These are phyloP conservation scores for Meteorus sp. DNA, from an alignment of 1,140 invertebrate species.

Conservation along the genomic window DNA sequence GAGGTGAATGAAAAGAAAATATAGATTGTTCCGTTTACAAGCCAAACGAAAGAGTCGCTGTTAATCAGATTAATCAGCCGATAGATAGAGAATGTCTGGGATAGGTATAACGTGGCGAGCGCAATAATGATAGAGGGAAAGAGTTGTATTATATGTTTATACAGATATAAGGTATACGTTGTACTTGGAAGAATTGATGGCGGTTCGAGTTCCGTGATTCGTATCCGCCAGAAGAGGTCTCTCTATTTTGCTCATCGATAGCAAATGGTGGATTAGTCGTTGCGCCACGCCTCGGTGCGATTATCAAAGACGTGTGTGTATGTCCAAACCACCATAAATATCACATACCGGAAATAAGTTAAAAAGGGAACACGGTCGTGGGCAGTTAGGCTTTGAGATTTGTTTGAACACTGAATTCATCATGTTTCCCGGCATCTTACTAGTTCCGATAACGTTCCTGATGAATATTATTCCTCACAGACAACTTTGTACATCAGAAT, in stretches of 20 bases:
- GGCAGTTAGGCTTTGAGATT: neutral
- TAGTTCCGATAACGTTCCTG: conserved; percentile 38
- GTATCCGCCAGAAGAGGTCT: conserved; percentile 17
- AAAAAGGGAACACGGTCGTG: no score
- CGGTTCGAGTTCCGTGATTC: conserved; percentile 23
- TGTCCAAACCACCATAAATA: no score
- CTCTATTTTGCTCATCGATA: conserved; percentile 28
- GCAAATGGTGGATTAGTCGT: conserved; percentile 17
- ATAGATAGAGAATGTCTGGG: neutral
- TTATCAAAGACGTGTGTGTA: neutral
- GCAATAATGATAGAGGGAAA: neutral
- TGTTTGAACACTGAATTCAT: conserved; percentile 33
- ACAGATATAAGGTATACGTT: neutral
- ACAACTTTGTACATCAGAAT: no score
- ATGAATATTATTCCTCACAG: conserved; percentile 7
- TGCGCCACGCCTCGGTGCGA: conserved; percentile 19
- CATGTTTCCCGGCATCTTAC: conserved; percentile 16
- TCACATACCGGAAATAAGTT: conserved; percentile 15
- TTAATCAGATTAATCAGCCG: conserved; percentile 18
- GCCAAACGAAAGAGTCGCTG: neutral
- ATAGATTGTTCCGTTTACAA: conserved; percentile 16
- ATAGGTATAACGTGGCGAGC: neutral
- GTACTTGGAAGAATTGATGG: conserved; percentile 17
- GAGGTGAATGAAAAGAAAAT: neutral
- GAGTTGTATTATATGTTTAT: neutral